Percentiles rank a stretch among this genome's conserved stretches.
Evolutionary conservation across 2,113 vertebrate species (phyloP).

Genomic region (Gavialis gangeticus): DNA sequence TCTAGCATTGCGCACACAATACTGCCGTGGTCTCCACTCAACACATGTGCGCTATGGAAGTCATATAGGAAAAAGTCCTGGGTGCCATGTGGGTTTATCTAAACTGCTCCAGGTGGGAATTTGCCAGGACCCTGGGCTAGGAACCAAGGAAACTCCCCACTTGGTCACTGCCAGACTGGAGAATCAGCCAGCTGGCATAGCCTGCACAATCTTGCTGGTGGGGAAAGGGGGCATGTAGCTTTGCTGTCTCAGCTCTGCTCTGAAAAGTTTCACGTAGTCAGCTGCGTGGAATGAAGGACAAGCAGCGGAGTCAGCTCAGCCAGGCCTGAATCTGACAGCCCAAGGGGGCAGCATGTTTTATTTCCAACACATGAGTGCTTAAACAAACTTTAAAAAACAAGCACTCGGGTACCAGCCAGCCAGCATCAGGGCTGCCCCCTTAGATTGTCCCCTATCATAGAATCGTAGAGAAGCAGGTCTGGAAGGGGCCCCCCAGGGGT

Average conservation of each 20-base stretch:
- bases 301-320: too few relatives aligned
- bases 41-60: not conserved
- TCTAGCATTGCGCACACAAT: not conserved
- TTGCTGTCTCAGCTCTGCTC: not conserved
- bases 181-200: not conserved
- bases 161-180: not conserved
- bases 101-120: not conserved
- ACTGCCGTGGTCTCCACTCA: not conserved
- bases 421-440: too few relatives aligned
- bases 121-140: not conserved
- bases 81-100: not conserved
- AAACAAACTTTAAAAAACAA: too few relatives aligned
- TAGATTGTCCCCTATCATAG: too few relatives aligned
- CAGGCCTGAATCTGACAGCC: too few relatives aligned
- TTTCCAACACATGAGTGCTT: too few relatives aligned
- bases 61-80: not conserved
- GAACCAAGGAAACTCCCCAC: not conserved
- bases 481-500: too few relatives aligned
- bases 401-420: too few relatives aligned
- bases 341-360: too few relatives aligned
- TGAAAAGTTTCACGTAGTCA: too few relatives aligned
- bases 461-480: too few relatives aligned
- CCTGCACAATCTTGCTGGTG: not conserved
- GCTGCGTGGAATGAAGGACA: too few relatives aligned
- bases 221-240: not conserved